phyloP scores from a whole-genome alignment of 2,113 vertebrate genomes.

The Sphaerodactylus townsendi region DNA sequence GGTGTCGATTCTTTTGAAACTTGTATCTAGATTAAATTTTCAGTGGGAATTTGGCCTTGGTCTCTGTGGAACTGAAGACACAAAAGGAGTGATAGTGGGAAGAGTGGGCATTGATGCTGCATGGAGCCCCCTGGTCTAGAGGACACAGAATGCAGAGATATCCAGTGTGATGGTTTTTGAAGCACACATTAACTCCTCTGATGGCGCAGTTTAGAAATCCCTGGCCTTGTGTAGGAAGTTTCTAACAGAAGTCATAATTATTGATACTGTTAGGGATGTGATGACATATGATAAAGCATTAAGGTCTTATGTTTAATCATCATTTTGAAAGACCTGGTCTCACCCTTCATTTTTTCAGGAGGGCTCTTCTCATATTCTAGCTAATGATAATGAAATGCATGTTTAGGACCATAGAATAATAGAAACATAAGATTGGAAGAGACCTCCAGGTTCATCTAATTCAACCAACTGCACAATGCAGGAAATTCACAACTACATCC shows the following conservation, averaged over 20 bases:
- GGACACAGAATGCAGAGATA: not conserved
- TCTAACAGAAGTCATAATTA: slow-evolving; percentile 5
- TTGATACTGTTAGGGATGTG: slow-evolving; percentile 15
- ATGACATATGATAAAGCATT: slow-evolving; percentile 22
- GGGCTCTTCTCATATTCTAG: not conserved
- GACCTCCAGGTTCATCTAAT: no score
- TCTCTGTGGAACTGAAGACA: no score
- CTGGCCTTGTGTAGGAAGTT: not conserved
- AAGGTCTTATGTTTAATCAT: slow-evolving; percentile 24
- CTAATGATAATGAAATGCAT: slow-evolving; percentile 23
- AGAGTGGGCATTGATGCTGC: not conserved
- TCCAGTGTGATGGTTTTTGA: not conserved
- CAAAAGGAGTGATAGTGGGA: not conserved
- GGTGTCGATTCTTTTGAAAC: no score
- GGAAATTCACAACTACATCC: no score
- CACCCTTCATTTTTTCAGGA: not conserved
- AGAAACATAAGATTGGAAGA: no score
- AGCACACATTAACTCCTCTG: not conserved
- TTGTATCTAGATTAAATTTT: no score
- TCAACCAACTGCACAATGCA: no score
- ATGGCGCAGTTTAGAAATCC: not conserved
- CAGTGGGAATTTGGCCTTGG: no score
- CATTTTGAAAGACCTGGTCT: not conserved
- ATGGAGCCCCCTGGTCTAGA: not conserved
- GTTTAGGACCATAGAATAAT: not conserved